Percentiles rank a stretch among this genome's conserved stretches.
Conservation (phyloP, 2,888 invertebrate species). For the Lamproptera curius region DNA sequence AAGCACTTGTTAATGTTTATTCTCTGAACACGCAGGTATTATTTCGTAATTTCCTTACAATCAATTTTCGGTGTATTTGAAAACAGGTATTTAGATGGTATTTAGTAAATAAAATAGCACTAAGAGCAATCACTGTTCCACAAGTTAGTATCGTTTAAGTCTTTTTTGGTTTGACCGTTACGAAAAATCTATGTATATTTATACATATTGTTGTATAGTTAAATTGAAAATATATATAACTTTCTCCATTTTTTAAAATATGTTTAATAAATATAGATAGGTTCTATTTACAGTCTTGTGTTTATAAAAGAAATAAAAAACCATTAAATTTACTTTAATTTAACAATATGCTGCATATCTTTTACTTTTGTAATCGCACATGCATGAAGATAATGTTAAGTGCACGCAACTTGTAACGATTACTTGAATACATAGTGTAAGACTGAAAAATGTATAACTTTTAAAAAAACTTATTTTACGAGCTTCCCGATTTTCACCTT, state of each 20-base stretch:
- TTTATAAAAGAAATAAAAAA: no score
- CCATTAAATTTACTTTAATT: no score
- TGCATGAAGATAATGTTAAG: slow-evolving; percentile 55
- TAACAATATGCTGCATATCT: slow-evolving; percentile 49
- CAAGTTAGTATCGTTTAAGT: no score
- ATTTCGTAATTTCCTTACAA: neutral
- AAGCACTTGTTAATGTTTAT: no score
- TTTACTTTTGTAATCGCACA: slow-evolving; percentile 50
- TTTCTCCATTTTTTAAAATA: no score
- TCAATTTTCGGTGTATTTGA: slow-evolving; percentile 21
- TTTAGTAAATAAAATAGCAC: slow-evolving; percentile 12
- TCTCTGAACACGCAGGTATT: neutral
- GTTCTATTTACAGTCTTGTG: no score
- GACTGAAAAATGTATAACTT: slow-evolving; percentile 53
- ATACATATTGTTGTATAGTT: slow-evolving; percentile 66
- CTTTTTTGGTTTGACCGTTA: slow-evolving; percentile 44
- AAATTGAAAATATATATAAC: no score
- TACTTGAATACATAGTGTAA: slow-evolving; percentile 62
- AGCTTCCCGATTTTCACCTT: slow-evolving; percentile 57
- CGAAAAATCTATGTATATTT: slow-evolving; percentile 39
- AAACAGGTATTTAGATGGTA: slow-evolving; percentile 27
- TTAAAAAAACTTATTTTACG: slow-evolving; percentile 23
- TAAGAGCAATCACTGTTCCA: slow-evolving; percentile 11
- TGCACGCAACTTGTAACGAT: slow-evolving; percentile 60
- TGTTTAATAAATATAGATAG: no score